Evolutionary conservation across 2,888 invertebrate genomes (phyloP), one percentile per base, ranked within the genome.

Genomic region (Leptinotarsa haldemani): DNA sequence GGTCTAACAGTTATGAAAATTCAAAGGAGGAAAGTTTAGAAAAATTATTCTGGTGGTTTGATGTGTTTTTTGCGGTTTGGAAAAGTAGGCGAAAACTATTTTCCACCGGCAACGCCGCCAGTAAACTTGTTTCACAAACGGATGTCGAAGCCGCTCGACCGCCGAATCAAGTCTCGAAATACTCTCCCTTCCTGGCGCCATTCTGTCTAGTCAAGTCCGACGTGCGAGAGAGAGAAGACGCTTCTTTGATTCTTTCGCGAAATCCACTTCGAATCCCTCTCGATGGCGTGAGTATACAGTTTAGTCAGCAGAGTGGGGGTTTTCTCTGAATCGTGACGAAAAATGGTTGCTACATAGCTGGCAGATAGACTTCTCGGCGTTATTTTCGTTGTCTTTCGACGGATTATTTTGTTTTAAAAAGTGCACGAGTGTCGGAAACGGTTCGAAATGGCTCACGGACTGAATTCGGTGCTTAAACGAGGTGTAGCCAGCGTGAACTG

Each of bases 51-150:
- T 7, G 20, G 66, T 48, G 15, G n/a, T 15, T 22, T 56, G 18
- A 15, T 9, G 56, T 20, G 5, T 16, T 46, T 68, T 20, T 48
- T 7, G 2, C 13, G 15, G 40, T 15, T n/a, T 30, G 20, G 9
- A 71, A 70, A 76, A 82, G 80, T 82, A 82, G 81, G 81, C 79
- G 77, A 81, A 77, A 74, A 73, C 65, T 70, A 74, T 71, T 64
- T 69, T 65, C 63, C 86, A 79, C 74, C 83, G 91, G 89, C 92
- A 92, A 91, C 91, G 84, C 83, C 85, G 90, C 88, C 86, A 87
- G 88, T 89, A 91, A 92, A 92, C 92, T 91, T 90, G 92, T 92
- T 92, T 92, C 90, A 90, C 89, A 91, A 92, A 91, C 92, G 92
- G 92, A 92, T 92, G 91, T 92, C 90, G 91, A 90, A 89, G 85